phyloP scores from a whole-genome alignment of 2,888 invertebrate species.

The Philhelius pedissequus region DNA sequence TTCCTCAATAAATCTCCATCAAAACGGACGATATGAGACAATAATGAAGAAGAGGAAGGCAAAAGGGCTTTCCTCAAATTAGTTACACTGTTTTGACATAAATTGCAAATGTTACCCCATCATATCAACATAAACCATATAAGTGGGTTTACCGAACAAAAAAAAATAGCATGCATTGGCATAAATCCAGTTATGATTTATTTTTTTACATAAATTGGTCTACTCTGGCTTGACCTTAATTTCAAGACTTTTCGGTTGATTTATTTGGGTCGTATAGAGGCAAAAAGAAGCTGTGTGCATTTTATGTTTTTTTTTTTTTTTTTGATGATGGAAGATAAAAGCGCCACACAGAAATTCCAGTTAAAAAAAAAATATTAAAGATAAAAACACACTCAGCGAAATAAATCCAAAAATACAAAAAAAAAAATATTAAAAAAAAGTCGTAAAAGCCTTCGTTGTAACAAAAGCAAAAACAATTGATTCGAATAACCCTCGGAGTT shows the following conservation, averaged over 20 bases:
- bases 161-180: neutral
- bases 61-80: neutral
- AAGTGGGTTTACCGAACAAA: neutral
- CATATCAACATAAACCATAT: neutral
- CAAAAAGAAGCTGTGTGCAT: conserved; percentile 14
- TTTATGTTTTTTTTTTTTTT: neutral
- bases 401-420: neutral
- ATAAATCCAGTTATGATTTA: conserved; percentile 8
- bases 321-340: conserved; percentile 6
- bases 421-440: neutral
- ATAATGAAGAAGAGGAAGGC: neutral
- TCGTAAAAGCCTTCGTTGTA: neutral
- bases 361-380: neutral
- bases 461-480: conserved; percentile 17
- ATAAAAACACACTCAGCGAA: conserved; percentile 7
- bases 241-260: neutral
- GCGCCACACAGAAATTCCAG: neutral
- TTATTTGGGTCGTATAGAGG: conserved; percentile 25
- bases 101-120: neutral
- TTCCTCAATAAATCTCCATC: neutral
- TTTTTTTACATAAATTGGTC: neutral
- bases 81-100: neutral
- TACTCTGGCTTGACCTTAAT: conserved; percentile 9
- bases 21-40: neutral
- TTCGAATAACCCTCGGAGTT: conserved; percentile 61